Evolutionary conservation across 2,797 vertebrate genomes (phyloP).

Genomic region (Cyclura pinguis): DNA sequence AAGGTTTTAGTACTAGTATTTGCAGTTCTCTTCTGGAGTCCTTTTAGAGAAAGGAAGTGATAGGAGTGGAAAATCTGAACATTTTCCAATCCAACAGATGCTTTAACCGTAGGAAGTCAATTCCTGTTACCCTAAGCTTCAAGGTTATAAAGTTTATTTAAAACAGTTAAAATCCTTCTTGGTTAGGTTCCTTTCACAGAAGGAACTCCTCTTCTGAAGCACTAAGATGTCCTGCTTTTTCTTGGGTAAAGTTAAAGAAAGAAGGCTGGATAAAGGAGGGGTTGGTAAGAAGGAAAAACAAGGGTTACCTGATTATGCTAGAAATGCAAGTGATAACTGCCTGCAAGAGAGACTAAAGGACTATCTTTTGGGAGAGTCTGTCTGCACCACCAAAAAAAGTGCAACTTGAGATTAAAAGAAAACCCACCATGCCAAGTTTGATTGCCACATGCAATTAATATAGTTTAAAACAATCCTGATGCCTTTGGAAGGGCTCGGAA

Average conservation of each 20-base stretch:
- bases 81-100: slow-evolving; percentile 67
- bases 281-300: not conserved
- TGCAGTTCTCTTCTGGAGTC: slow-evolving; percentile 31
- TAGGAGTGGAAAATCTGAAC: slow-evolving; percentile 38
- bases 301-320: accelerated
- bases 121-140: slow-evolving; percentile 59
- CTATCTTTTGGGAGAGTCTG: slow-evolving; percentile 55
- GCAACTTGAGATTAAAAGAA: not conserved
- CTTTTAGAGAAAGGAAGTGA: slow-evolving; percentile 47
- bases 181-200: slow-evolving; percentile 35
- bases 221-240: slow-evolving; percentile 10
- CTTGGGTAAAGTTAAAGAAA: not conserved
- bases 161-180: slow-evolving; percentile 58
- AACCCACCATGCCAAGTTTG: not conserved
- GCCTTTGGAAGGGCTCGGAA: not conserved
- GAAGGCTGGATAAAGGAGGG: slow-evolving; percentile 47
- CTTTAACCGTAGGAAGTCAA: slow-evolving; percentile 69
- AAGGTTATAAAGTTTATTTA: slow-evolving; percentile 62
- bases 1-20: slow-evolving; percentile 26
- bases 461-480: not conserved
- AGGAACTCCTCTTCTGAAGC: slow-evolving; percentile 40
- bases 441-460: not conserved
- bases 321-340: slow-evolving; percentile 3
- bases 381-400: slow-evolving; percentile 24
- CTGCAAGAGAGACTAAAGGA: slow-evolving; percentile 38